Evolutionary conservation across 1,140 invertebrate species (phyloP), one percentile per base, ranked within the genome.

Genomic region (Notospermus geniculatus): DNA sequence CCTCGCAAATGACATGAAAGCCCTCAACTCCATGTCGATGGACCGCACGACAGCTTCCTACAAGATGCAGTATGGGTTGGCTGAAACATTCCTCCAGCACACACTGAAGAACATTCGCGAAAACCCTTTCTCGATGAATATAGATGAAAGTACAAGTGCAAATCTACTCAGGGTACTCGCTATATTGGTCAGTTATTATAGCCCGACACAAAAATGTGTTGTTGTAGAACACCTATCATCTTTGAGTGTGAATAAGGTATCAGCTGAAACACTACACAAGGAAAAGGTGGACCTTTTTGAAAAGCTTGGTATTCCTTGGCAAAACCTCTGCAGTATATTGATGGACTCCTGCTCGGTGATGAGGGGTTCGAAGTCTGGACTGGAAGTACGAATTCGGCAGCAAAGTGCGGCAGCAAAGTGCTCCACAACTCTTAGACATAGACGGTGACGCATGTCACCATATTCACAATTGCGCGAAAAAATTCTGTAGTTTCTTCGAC

Each of bases 361-460:
- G 70, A 27, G 59, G 15, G 63, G 70, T 2, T 57, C 22, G 27
- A 67, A 70, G 30, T 19, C 23, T 52, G 68, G 70, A 0, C 43
- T 71, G 0, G 68, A 72, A 45, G 32, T n/a, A n/a, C n/a, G n/a
- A n/a, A n/a, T n/a, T n/a, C n/a, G n/a, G n/a, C n/a, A n/a, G n/a
- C 1, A 60, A 59, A 50, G 17, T 72, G 13, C 29, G 59, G 50
- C 41, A 53, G 15, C 59, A 66, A 36, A 67, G 63, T 29, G 64
- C 56, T 32, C 68, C 66, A 13, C 61, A 68, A 25, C 28, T 72
- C 7, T 36, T 72, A 1, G 69, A 69, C 54, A 57, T 72, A 41
- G 66, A 67, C 65, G 68, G 70, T 13, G 68, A 72, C 50, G 56
- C 66, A 13, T 71, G 65, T 43, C 68, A 71, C 29, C 70, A 68